phyloP scores from a whole-genome alignment of 2,113 vertebrate species.

The Danionella cerebrum region DNA sequence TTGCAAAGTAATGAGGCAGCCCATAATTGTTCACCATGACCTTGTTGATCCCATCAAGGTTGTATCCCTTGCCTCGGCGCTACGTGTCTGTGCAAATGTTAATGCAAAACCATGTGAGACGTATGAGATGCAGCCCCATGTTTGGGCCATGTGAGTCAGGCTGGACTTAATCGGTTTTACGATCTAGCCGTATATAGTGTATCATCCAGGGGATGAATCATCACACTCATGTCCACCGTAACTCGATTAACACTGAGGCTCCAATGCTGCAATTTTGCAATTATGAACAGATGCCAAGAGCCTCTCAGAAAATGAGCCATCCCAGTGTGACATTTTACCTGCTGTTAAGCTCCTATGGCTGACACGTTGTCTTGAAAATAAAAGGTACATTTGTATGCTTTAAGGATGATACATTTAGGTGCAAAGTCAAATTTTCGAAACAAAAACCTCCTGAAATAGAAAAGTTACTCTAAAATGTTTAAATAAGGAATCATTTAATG shows the following conservation, averaged over 20 bases:
- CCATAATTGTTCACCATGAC: conserved; percentile 55
- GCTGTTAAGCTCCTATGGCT: neutral
- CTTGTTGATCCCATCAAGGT: conserved; percentile 47
- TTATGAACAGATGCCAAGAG: neutral
- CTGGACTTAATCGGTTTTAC: conserved; percentile 28
- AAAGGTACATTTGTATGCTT: too few relatives aligned
- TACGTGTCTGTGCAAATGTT: conserved; percentile 22
- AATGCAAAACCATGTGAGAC: conserved; percentile 20
- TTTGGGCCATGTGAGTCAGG: conserved; percentile 19
- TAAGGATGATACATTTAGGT: too few relatives aligned
- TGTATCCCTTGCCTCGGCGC: conserved; percentile 27
- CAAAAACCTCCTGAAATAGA: too few relatives aligned
- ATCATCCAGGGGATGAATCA: conserved; percentile 14
- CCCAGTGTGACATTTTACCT: neutral
- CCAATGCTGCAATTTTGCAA: conserved; percentile 5
- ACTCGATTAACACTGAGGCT: conserved; percentile 2
- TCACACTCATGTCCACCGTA: neutral
- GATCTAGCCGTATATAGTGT: conserved; percentile 11
- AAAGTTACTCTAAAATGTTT: too few relatives aligned
- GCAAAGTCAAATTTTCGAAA: too few relatives aligned
- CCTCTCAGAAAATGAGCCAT: neutral
- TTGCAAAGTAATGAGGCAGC: conserved; percentile 54
- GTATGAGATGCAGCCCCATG: conserved; percentile 13
- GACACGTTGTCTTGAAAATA: neutral
- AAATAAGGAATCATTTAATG: too few relatives aligned